Evolutionary conservation across 1,140 invertebrate species (phyloP).

Genomic region (Drosophila hydei): DNA sequence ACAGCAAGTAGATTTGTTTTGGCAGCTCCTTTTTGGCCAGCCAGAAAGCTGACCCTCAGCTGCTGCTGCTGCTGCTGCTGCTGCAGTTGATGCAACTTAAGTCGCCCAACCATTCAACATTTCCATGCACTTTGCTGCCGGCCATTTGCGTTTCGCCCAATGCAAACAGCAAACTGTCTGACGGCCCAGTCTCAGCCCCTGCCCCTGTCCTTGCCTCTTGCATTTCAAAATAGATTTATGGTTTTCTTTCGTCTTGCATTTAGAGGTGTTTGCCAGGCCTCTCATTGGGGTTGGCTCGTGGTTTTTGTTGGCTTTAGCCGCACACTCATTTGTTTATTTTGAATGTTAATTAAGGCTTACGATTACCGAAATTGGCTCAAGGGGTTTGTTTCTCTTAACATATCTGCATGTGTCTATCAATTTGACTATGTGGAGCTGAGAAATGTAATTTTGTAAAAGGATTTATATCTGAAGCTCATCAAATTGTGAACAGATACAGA

Average conservation of each 20-base stretch:
- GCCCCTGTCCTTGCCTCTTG: conserved; percentile 47
- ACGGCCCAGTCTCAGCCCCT: background rate
- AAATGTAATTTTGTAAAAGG: background rate
- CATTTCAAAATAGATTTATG: conserved; percentile 83
- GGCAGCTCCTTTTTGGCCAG: conserved; percentile 31
- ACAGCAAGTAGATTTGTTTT: conserved; percentile 32
- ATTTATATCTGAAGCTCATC: background rate
- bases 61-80: conserved; percentile 1
- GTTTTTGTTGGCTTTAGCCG: conserved; percentile 24
- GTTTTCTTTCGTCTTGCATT: conserved; percentile 69
- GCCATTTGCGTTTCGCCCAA: conserved; percentile 42
- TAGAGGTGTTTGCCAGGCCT: conserved; percentile 18
- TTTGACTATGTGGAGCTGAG: background rate
- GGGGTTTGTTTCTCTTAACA: conserved; percentile 1
- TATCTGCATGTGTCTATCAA: conserved; percentile 2
- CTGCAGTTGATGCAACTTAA: conserved; percentile 11
- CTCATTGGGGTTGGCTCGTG: conserved; percentile 31
- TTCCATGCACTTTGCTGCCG: conserved; percentile 56
- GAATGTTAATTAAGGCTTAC: conserved; percentile 79
- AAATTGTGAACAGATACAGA: too few species aligned
- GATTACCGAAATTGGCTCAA: conserved; percentile 50
- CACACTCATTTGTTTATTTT: conserved; percentile 70
- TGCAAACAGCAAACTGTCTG: conserved; percentile 28
- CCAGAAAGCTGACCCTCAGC: conserved; percentile 34
- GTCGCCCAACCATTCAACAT: background rate